Base-by-base conservation (phyloP, 2,113 vertebrate genomes). In the Sinocyclocheilus rhinocerous region DNA sequence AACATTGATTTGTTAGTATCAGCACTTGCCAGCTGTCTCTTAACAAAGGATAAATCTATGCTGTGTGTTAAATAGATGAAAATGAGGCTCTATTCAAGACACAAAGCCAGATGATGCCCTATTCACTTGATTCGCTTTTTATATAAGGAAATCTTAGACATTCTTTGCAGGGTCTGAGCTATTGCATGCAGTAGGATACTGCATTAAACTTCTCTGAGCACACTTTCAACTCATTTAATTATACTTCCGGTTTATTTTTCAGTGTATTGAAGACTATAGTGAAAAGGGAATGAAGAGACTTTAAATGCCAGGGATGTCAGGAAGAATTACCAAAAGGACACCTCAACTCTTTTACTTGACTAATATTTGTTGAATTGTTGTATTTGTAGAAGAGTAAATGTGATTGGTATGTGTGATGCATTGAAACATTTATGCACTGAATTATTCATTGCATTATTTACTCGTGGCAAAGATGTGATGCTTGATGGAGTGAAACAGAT, bases 71-170 rank as follows among this genome's bases (percentile, higher is more conserved):
- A 78, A 59, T 15, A 22, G 48, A 59, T 39, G 10, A 39, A 78
- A 78, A 78, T 39, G 29, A 18, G 29, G 6, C 48, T 24, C 20
- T 42, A 42, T 72, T 72, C 69, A 72, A 72, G 36, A 72, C 36
- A 72, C 18, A 42, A 72, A n/a, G 4, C 20, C 69, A 1, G 2
- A 39, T 42, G 33, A 72, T 10, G 69, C 22, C 33, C 10, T 33
- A 39, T 72, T 72, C 33, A 70, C 16, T 70, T 70, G 15, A 33
- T 70, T 70, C 67, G 22, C 33, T 72, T 72, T 72, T 72, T 12
- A 39, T 22, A 36, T 42, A 42, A 72, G 4, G 8, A 22, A 22
- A 22, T 72, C 69, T 72, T 42, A 42, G 69, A 12, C 36, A 10
- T 39, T 42, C 20, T 72, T 42, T 72, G n/a, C 36, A 72, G 36